Conservation (phyloP, 2,797 vertebrate genomes). For the Distichodus sexfasciatus region DNA sequence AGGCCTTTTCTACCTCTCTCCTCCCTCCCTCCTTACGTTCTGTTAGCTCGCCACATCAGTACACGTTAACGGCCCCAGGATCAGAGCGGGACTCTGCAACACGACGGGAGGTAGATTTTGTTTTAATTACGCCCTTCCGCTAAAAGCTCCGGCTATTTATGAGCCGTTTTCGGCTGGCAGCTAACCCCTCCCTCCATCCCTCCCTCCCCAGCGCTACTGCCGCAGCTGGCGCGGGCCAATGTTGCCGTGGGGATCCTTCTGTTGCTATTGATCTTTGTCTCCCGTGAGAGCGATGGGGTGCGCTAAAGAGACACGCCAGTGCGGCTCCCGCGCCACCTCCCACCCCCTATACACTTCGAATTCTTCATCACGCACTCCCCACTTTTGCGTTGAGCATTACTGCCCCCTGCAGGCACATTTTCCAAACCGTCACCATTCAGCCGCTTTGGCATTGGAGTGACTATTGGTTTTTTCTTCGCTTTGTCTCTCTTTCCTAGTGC, state of each 20-base stretch:
- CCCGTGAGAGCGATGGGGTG: slow-evolving; percentile 50
- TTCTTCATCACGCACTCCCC: slow-evolving; percentile 5
- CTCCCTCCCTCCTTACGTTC: not conserved
- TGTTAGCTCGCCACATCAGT: slow-evolving; percentile 10
- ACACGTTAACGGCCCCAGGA: slow-evolving; percentile 34
- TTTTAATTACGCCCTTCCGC: slow-evolving; percentile 66
- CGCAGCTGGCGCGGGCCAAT: slow-evolving; percentile 62
- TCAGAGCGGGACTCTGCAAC: slow-evolving; percentile 51
- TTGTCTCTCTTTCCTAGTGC: slow-evolving; percentile 57
- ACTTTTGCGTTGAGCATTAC: slow-evolving; percentile 20
- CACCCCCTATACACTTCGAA: not conserved
- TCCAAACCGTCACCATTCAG: not conserved
- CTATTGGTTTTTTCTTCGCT: slow-evolving; percentile 22
- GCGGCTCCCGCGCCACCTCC: not conserved
- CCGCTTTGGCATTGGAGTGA: not conserved
- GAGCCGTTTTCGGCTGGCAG: slow-evolving; percentile 51
- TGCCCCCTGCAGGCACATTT: slow-evolving; percentile 40
- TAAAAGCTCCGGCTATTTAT: slow-evolving; percentile 67
- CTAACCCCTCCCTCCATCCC: no score
- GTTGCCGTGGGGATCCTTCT: slow-evolving; percentile 65
- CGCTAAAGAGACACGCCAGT: slow-evolving; percentile 33
- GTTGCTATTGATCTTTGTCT: slow-evolving; percentile 73
- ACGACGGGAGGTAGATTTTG: slow-evolving; percentile 52
- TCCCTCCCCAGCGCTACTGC: slow-evolving; percentile 46
- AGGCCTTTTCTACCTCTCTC: not conserved